phyloP scores from a whole-genome alignment of 2,113 vertebrate species.

The Passer domesticus region DNA sequence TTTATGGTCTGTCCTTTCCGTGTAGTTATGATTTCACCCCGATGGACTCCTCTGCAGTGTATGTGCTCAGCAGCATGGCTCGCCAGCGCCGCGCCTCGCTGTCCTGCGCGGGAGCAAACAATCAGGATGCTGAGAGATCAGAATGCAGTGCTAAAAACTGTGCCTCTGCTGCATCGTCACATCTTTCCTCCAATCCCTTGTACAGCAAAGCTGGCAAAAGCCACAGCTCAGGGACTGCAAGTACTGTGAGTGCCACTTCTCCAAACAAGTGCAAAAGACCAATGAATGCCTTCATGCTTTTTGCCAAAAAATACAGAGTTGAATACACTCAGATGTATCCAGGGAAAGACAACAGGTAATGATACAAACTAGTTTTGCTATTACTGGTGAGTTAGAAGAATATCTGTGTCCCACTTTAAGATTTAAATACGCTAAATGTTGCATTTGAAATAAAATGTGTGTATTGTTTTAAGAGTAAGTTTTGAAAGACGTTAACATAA shows the following conservation, averaged over 20 bases:
- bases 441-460: background rate
- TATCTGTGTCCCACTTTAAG: background rate
- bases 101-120: slow-evolving; percentile 84
- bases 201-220: slow-evolving; percentile 86
- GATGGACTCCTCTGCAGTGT: slow-evolving; percentile 97
- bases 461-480: background rate
- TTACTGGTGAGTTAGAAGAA: background rate
- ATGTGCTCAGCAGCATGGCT: slow-evolving; percentile 98
- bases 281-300: slow-evolving; percentile 99
- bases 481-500: background rate
- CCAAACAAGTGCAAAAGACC: slow-evolving; percentile 98
- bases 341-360: slow-evolving; percentile 98
- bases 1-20: background rate
- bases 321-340: slow-evolving; percentile 99
- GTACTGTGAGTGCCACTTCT: slow-evolving; percentile 85
- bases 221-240: slow-evolving; percentile 89
- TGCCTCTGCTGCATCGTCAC: slow-evolving; percentile 76
- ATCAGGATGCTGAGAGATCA: slow-evolving; percentile 87
- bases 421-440: background rate
- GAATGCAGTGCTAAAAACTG: slow-evolving; percentile 81
- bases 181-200: slow-evolving; percentile 78
- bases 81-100: slow-evolving; percentile 94
- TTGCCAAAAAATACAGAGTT: slow-evolving; percentile 99
- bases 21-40: slow-evolving; percentile 96
- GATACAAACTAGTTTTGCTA: background rate